Base-by-base conservation (phyloP, 2,113 vertebrate genomes). In the Silurus glanis region DNA sequence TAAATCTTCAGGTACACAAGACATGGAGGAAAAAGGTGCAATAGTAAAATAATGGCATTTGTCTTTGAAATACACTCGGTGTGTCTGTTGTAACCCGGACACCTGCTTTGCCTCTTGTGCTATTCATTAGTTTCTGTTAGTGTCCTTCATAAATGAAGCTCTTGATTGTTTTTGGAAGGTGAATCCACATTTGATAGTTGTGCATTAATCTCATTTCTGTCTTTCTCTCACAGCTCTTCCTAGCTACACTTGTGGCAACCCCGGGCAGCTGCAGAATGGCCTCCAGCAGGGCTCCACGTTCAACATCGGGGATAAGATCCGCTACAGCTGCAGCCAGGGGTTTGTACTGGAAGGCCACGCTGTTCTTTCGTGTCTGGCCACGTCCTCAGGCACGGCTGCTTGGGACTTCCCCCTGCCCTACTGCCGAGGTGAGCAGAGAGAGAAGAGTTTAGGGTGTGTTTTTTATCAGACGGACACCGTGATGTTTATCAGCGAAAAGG, bases 401-500 rank as follows among this genome's bases (percentile, higher is more conserved):
- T 99, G 98, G 98, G 98, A 99, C 90, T 99, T 99, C 78, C 98
- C 98, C 0, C 95, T 99, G 28, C 98, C 98, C 13, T 97, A 97
- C 94, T 99, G 98, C 94, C 94, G 98, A 97, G 98, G 98, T 99
- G 93, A 89, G 89, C 16, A 75, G 66, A 83, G n/a, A 80, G n/a
- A 19, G 28, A 74, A 28, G 85, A 88, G 74, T 83, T 92, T 92
- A 84, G 37, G 51, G 80, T 90, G 89, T 90, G 91, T 88, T 93
- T 91, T 37, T 92, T 93, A 93, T 93, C 92, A 91, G 87, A 92
- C 92, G 91, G 92, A 88, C 91, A 91, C 92, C 91, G 91, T 87
- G 91, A 89, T 88, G 90, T 90, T 93, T 61, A 89, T 91, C 91
- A 80, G 89, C 82, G 88, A 91, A 91, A 89, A 16, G 87, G 90